Evolutionary conservation across 2,113 vertebrate species (phyloP).

Genomic region (Protobothrops mucrosquamatus): DNA sequence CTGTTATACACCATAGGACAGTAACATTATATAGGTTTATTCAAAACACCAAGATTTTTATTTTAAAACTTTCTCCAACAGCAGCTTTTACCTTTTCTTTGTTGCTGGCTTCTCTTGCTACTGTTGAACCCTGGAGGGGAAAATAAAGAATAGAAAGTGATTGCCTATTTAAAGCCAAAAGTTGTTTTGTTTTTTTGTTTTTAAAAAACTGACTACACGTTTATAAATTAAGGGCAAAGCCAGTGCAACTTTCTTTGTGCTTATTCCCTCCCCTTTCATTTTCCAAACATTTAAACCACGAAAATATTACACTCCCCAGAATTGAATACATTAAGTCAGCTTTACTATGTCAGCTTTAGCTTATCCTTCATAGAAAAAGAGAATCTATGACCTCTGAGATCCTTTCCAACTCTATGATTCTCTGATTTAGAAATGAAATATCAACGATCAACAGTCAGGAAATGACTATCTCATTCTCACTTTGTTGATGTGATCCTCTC

Average conservation of each 20-base stretch:
- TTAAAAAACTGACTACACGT: background rate
- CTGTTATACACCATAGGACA: too few relatives aligned
- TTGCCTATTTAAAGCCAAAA: background rate
- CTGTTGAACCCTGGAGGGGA: slow-evolving; percentile 83
- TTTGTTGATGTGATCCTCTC: too few relatives aligned
- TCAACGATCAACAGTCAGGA: too few relatives aligned
- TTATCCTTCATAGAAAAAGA: too few relatives aligned
- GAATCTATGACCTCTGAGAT: too few relatives aligned
- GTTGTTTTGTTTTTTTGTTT: too few relatives aligned
- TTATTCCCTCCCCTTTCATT: background rate
- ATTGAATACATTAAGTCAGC: too few relatives aligned
- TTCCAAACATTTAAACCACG: background rate
- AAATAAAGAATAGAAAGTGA: background rate
- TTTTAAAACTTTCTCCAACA: background rate
- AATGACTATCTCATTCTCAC: too few relatives aligned
- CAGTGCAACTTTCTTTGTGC: background rate
- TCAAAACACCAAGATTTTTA: background rate
- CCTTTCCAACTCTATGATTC: too few relatives aligned
- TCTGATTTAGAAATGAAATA: too few relatives aligned
- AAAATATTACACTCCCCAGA: background rate
- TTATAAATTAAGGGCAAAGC: background rate
- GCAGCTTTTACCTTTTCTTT: slow-evolving; percentile 86
- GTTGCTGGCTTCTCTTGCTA: slow-evolving; percentile 94
- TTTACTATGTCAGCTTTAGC: too few relatives aligned
- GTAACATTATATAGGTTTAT: background rate